Base-by-base conservation (phyloP, 1,140 invertebrate species). In the Conus betulinus region DNA sequence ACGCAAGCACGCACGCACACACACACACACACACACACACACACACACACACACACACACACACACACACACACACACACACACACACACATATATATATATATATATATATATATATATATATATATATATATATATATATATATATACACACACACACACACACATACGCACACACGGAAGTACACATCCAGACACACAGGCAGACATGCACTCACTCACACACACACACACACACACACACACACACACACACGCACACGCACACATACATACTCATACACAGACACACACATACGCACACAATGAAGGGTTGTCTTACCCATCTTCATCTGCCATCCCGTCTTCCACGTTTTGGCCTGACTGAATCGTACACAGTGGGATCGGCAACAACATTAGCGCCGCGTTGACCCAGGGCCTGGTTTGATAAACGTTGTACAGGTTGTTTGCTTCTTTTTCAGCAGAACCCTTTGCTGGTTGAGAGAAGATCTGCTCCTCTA, bases 11-110 rank as follows among this genome's bases (percentile, higher is more conserved):
- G 13, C 55, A 57, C 55, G 13, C 55, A 57, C 55, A 57, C 55
- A 57, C 55, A 57, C 55, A 57, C 55, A 57, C 55, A 57, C 82
- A 60, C 52, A 84, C 52, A 84, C 52, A 60, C 82, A 84, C 7
- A 60, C 55, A 84, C 51, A 8, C n/a, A 20, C 51, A 57, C 55
- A 60, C 82, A n/a, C 15, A 5, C 5, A 5, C 5, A 17, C 7
- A 57, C 15, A 55, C 82, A 57, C 17, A 84, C 52, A 84, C 55
- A 13, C 55, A 51, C 52, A n/a, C n/a, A n/a, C n/a, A n/a, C n/a
- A n/a, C n/a, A 53, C 27, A 82, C 39, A 52, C 39, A 82, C 81
- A 51, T 13, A 52, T n/a, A 82, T 13, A 52, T 13, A 52, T 51
- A 53, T 13, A 82, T 13, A 82, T 13, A 53, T 51, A 55, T 17